A percentile compares a stretch with the other conserved stretches of the same genome.
phyloP scores from a whole-genome alignment of 1,140 invertebrate species.

The Heliconius hermathena region DNA sequence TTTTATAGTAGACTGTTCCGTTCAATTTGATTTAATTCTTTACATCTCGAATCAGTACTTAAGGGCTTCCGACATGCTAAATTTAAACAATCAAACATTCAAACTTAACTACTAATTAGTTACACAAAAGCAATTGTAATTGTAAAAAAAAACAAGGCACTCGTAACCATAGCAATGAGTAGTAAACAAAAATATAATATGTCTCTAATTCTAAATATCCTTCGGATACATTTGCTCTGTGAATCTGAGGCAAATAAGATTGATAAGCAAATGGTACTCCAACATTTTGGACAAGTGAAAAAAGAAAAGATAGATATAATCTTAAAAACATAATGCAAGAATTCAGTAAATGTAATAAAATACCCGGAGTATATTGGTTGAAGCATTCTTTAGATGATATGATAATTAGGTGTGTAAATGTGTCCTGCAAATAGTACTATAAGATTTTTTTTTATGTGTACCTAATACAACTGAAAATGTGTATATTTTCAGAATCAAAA shows the following conservation, averaged over 20 bases:
- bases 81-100: too few relatives aligned
- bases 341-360: conserved; percentile 52
- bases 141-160: not conserved
- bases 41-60: too few relatives aligned
- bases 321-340: not conserved
- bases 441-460: conserved; percentile 8
- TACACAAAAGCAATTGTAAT: not conserved
- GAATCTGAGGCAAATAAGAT: not conserved
- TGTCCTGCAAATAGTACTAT: not conserved
- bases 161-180: not conserved
- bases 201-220: too few relatives aligned
- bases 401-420: conserved; percentile 63
- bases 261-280: not conserved
- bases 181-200: not conserved
- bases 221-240: too few relatives aligned
- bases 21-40: too few relatives aligned
- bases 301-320: not conserved
- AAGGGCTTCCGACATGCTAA: too few relatives aligned
- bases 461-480: conserved; percentile 6
- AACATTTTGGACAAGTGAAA: not conserved
- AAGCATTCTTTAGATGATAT: conserved; percentile 57
- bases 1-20: too few relatives aligned
- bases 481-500: conserved; percentile 61
- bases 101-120: too few relatives aligned
- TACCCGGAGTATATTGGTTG: conserved; percentile 59